Conservation (phyloP, 2,797 vertebrate genomes). For the Crocidura indochinensis region DNA sequence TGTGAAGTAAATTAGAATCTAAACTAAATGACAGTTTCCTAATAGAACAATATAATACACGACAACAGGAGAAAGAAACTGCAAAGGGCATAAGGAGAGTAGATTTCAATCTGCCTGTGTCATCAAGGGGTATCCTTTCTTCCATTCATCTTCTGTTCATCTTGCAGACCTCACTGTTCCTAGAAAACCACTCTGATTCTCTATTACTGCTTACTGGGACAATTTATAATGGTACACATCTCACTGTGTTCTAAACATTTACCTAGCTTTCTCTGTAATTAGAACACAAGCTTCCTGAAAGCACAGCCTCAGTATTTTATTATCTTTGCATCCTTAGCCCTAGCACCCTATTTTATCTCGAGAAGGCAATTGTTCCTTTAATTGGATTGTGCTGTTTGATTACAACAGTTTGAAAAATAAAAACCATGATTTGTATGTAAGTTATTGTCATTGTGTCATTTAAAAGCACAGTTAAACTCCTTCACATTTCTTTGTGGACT, state of each 20-base stretch:
- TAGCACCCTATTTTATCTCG: slow-evolving; percentile 46
- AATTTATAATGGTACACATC: not conserved
- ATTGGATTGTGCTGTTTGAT: slow-evolving; percentile 58
- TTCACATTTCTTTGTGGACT: slow-evolving; percentile 59
- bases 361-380: slow-evolving; percentile 41
- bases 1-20: slow-evolving; percentile 6
- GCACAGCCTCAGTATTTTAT: not conserved
- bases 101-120: not conserved
- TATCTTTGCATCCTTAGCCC: slow-evolving; percentile 30
- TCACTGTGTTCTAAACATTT: slow-evolving; percentile 21
- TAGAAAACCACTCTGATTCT: not conserved
- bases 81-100: not conserved
- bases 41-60: not conserved
- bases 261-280: not conserved
- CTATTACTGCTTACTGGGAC: not conserved
- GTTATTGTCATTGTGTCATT: slow-evolving; percentile 62
- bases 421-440: slow-evolving; percentile 39
- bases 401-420: slow-evolving; percentile 45
- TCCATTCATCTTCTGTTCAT: not conserved
- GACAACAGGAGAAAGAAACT: not conserved
- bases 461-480: slow-evolving; percentile 54
- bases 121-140: not conserved
- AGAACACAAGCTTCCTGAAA: slow-evolving; percentile 58
- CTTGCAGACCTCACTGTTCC: not conserved
- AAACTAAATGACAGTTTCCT: not conserved